Evolutionary conservation across 2,113 vertebrate species (phyloP).

Genomic region (Phylloscopus whistleri): DNA sequence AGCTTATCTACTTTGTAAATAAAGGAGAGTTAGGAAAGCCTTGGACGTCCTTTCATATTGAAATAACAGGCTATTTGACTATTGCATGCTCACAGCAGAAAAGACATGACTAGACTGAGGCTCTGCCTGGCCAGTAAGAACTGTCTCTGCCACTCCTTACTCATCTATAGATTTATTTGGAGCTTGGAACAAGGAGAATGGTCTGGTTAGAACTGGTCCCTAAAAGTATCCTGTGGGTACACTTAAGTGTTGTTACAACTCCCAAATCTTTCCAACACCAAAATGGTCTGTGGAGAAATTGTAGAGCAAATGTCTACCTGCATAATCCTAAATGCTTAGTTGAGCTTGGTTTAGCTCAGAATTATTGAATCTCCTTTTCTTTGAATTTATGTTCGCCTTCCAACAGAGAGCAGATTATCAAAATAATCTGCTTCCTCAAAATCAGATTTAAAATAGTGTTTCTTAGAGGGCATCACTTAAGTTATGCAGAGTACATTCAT

Average conservation of each 20-base stretch:
- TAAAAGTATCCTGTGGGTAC: neutral
- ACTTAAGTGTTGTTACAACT: neutral
- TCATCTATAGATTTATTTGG: neutral
- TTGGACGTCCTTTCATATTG: neutral
- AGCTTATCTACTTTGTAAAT: neutral
- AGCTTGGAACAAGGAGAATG: neutral
- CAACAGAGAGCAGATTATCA: neutral
- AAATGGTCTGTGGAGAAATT: neutral
- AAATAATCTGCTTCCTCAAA: neutral
- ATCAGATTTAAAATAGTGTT: neutral
- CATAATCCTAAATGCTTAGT: neutral
- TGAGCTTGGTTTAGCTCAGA: neutral
- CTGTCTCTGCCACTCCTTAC: neutral
- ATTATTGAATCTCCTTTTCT: neutral
- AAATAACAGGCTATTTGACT: neutral
- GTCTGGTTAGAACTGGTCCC: neutral
- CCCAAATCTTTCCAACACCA: neutral
- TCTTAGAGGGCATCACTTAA: neutral
- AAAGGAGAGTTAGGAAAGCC: neutral
- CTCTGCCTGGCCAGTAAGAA: neutral
- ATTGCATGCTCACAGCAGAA: neutral
- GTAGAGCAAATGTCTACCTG: neutral
- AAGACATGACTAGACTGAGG: neutral
- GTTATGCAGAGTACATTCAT: neutral
- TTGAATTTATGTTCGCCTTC: neutral